Evolutionary conservation across 2,888 invertebrate genomes (phyloP).

Genomic region (Andricus quercusramuli): DNA sequence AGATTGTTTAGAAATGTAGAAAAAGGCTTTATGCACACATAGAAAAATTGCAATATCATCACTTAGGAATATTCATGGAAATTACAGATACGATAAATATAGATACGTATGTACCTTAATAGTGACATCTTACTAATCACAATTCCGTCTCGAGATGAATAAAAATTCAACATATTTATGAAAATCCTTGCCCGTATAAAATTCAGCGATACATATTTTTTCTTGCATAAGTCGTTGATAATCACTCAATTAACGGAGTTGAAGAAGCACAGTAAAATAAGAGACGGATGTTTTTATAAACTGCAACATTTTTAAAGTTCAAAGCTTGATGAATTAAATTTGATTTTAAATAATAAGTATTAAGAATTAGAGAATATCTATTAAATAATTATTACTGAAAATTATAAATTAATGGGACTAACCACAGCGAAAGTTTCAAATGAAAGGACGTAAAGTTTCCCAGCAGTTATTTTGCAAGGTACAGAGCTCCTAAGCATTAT

Average conservation of each 20-base stretch:
- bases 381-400: neutral
- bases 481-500: constrained; percentile 48
- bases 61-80: neutral
- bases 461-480: constrained; percentile 44
- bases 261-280: constrained; percentile 49
- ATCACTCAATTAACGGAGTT: constrained; percentile 34
- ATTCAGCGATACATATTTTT: neutral
- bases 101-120: neutral
- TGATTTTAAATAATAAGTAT: neutral
- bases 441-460: constrained; percentile 45
- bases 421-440: constrained; percentile 49
- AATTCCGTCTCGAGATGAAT: neutral
- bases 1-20: neutral
- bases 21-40: neutral
- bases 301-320: constrained; percentile 32
- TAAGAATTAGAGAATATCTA: too few species aligned
- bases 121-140: neutral
- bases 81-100: neutral
- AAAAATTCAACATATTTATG: neutral
- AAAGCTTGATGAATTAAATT: neutral
- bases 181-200: neutral
- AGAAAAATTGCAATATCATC: neutral
- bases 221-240: neutral
- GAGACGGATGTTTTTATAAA: constrained; percentile 48
- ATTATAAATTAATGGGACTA: neutral